Evolutionary conservation across 1,140 invertebrate species (phyloP).

Genomic region (Mylabris phalerata): DNA sequence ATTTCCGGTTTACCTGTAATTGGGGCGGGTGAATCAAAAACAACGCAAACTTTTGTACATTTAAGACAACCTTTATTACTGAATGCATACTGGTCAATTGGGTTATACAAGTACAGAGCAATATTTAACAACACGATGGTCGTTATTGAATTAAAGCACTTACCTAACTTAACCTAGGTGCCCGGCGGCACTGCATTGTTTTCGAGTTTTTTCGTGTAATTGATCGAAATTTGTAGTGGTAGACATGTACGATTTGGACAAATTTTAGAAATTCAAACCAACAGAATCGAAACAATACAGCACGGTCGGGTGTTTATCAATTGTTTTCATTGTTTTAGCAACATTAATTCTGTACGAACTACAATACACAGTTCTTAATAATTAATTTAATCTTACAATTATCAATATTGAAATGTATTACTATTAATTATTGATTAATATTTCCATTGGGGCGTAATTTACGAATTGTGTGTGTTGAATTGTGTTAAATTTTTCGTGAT

Average conservation of each 20-base stretch:
- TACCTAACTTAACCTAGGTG: conserved; percentile 40
- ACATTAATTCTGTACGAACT: conserved; percentile 32
- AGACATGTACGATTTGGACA: conserved; percentile 33
- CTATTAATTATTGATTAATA: neutral
- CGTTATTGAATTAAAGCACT: conserved; percentile 41
- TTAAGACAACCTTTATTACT: conserved; percentile 46
- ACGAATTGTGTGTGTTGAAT: no score
- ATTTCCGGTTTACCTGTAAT: no score
- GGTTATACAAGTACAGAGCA: conserved; percentile 43
- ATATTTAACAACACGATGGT: conserved; percentile 36
- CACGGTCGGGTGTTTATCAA: conserved; percentile 26
- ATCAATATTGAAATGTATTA: conserved; percentile 35
- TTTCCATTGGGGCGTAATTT: no score
- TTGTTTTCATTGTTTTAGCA: conserved; percentile 26
- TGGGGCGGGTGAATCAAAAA: no score
- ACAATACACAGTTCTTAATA: conserved; percentile 37
- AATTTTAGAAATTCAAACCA: conserved; percentile 27
- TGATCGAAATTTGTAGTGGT: conserved; percentile 10
- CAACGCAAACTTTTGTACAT: conserved; percentile 25
- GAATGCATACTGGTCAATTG: conserved; percentile 45
- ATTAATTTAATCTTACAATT: conserved; percentile 20
- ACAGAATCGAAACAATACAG: conserved; percentile 24
- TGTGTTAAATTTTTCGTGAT: no score
- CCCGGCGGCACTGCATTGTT: conserved; percentile 32
- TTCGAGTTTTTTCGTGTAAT: neutral